Percentiles rank a stretch among this genome's conserved stretches.
Conservation (phyloP, 2,888 invertebrate genomes). For the Hartigia nigra region DNA sequence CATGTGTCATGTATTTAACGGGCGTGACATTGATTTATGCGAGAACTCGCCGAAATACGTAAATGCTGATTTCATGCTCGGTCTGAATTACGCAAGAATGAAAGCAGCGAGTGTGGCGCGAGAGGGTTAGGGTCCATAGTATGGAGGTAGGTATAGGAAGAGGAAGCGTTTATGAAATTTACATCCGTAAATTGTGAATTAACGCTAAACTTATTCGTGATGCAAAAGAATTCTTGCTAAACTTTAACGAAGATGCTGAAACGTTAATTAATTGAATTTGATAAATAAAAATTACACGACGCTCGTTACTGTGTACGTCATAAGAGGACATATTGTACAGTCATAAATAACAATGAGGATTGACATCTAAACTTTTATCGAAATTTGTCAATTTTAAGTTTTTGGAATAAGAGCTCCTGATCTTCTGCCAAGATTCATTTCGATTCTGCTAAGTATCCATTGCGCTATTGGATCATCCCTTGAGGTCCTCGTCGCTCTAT, state of each 20-base stretch:
- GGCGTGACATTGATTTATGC: constrained; percentile 22
- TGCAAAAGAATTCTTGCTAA: not conserved
- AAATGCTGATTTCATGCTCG: constrained; percentile 13
- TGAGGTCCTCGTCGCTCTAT: not conserved
- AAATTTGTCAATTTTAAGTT: not conserved
- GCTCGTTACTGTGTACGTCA: not conserved
- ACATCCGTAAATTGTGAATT: constrained; percentile 39
- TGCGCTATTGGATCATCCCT: not conserved
- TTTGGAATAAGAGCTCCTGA: not conserved
- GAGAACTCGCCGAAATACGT: constrained; percentile 14
- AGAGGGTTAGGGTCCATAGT: not conserved
- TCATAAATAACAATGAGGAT: not conserved
- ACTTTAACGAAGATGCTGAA: not conserved
- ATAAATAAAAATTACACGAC: not conserved
- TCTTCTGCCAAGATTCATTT: not conserved
- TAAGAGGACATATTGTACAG: not conserved
- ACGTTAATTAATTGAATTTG: not conserved
- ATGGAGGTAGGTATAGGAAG: not conserved
- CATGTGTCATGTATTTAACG: constrained; percentile 6
- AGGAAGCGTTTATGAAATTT: constrained; percentile 19
- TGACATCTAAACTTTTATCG: not conserved
- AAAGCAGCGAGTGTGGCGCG: not conserved
- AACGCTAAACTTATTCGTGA: constrained; percentile 11
- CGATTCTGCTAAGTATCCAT: not conserved
- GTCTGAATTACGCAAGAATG: not conserved